phyloP scores from a whole-genome alignment of 2,888 invertebrate species.

The Rhodophaea formosa region DNA sequence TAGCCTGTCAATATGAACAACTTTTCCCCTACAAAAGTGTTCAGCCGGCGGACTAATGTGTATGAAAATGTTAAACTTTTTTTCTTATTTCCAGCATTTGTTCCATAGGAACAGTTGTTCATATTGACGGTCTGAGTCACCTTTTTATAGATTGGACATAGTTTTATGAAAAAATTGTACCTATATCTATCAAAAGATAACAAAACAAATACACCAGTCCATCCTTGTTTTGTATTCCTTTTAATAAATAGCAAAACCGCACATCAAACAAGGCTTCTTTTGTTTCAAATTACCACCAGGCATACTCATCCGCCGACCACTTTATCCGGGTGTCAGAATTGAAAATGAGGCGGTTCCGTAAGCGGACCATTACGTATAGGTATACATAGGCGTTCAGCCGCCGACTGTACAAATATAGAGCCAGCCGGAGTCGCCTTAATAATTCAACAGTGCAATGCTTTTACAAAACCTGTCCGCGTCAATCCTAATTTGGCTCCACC shows the following conservation, averaged over 20 bases:
- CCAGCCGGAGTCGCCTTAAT: conserved; percentile 74
- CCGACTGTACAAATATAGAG: conserved; percentile 68
- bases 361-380: conserved; percentile 59
- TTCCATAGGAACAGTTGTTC: too few relatives aligned
- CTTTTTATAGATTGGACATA: too few relatives aligned
- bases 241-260: conserved; percentile 2
- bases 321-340: conserved; percentile 76
- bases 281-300: conserved; percentile 48
- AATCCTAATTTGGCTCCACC: conserved; percentile 75
- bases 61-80: too few relatives aligned
- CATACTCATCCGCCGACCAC: conserved; percentile 62
- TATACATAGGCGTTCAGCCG: conserved; percentile 51
- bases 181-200: neutral
- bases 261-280: conserved; percentile 30
- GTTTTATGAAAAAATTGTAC: too few relatives aligned
- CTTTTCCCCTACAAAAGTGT: too few relatives aligned
- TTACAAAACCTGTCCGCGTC: conserved; percentile 80
- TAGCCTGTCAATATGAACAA: too few relatives aligned
- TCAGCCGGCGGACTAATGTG: too few relatives aligned
- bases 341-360: conserved; percentile 69
- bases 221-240: neutral
- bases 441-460: conserved; percentile 82
- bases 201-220: neutral
- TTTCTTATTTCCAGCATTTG: too few relatives aligned
- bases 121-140: too few relatives aligned